Base-by-base conservation (phyloP, 2,113 vertebrate species). In the Embiotoca jacksoni region DNA sequence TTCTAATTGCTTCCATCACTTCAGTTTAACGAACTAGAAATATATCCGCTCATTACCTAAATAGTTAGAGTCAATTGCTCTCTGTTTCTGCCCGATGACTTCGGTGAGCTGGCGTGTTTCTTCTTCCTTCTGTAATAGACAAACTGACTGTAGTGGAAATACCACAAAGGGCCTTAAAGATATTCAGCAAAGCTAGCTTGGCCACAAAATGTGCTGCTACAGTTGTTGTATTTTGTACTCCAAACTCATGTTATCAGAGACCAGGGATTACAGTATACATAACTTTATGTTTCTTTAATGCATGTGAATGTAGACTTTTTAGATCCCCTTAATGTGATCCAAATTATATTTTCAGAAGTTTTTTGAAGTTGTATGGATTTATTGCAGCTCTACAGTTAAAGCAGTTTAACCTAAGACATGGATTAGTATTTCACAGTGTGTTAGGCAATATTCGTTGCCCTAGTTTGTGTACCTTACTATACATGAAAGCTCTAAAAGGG, bases 21-120 rank as follows among this genome's bases (percentile, higher is more conserved):
- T 75, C 72, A 62, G 65, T 47, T 79, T 71, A 69, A 73, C 39
- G 49, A 72, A 70, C 60, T 71, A 66, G 60, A 82, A 85, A 84
- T 75, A 59, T 46, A 78, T 57, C n/a, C 54, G 61, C 49, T 47
- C 46, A 75, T 82, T 68, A 80, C 30, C 68, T 56, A 64, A 78
- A 60, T 61, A 49, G 49, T 75, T 81, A 80, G 23, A 50, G 66
- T 41, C 76, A 83, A 81, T 67, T 65, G 75, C 68, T 78, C 14
- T 75, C 55, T 58, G 30, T 70, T 62, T 71, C 73, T 30, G 61
- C 39, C 61, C 78, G 77, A 61, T 75, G 59, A 80, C 72, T 75
- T 10, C 39, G 30, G 32, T 52, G 65, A 81, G 58, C 9, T 81
- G 31, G 30, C 23, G 36, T 61, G 64, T 75, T 65, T 67, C 36